Evolutionary conservation across 2,888 invertebrate genomes (phyloP), one percentile per base, ranked within the genome.

Genomic region (Eurytoma californica): DNA sequence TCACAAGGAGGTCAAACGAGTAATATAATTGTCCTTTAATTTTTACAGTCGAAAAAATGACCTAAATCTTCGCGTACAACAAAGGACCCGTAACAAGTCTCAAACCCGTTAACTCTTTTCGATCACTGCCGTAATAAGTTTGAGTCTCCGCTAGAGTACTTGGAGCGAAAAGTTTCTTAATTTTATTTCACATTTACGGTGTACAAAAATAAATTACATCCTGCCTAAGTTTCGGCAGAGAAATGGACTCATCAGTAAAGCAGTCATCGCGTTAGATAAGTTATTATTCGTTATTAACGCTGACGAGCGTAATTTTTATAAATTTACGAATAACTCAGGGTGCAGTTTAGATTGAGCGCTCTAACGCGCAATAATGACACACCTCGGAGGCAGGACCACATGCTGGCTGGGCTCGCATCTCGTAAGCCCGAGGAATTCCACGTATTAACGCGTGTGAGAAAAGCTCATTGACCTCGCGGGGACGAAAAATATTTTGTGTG

Each of bases 71-170:
- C 69, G 65, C 39, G 68, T 24, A 58, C 65, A 70, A 79, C 70
- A 79, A 79, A 70, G 39, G 68, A 51, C 49, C 63, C 20, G 20
- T 67, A 28, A 61, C 47, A 57, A 66, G 61, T 16, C 30, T 30
- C 30, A 47, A 57, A 63, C 63, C 78, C 78, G 78, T 79, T 79
- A 79, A 65, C 78, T 73, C 78, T 72, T 66, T 74, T 69, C 69
- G 74, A 79, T 74, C 74, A 74, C 58, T 39, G 67, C 24, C 13
- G 69, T 60, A 74, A 79, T 74, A 65, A 79, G 55, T 57, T 53
- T 5, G 3, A 14, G 2, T 63, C 63, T 39, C 63, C 12, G 28
- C 61, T 16, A 16, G 28, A 55, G 18, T 24, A 14, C n/a, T 53
- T 75, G 55, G 65, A 24, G 20, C 60, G 53, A 65, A 58, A 75